Percentiles rank a stretch among this genome's conserved stretches.
Evolutionary conservation across 2,797 vertebrate genomes (phyloP).

Genomic region (Microctenopoma stevenorrisi): DNA sequence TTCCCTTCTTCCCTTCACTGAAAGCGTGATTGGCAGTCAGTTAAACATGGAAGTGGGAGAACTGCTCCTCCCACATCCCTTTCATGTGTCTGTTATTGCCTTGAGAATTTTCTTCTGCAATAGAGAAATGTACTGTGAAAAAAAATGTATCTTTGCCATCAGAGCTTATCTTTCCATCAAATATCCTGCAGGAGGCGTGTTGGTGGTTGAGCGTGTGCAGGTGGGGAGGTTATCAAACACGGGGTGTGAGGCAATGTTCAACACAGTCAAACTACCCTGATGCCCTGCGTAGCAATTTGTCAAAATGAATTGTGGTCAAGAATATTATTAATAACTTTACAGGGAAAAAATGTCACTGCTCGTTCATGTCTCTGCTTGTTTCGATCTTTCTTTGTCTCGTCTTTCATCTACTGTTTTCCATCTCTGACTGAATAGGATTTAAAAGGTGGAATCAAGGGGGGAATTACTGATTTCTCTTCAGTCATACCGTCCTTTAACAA

Average conservation of each 20-base stretch:
- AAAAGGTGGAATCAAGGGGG: not conserved
- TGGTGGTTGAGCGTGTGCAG: constrained; percentile 67
- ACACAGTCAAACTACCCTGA: constrained; percentile 84
- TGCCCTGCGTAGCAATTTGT: constrained; percentile 83
- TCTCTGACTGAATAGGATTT: constrained; percentile 7
- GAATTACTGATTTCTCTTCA: constrained; percentile 4
- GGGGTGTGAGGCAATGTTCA: constrained; percentile 79
- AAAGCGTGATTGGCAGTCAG: constrained; percentile 69
- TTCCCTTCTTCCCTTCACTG: constrained; percentile 14
- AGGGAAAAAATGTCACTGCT: constrained; percentile 26
- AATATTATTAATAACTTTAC: constrained; percentile 83
- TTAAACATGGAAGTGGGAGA: constrained; percentile 60
- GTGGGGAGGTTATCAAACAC: constrained; percentile 85
- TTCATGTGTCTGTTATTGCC: constrained; percentile 74
- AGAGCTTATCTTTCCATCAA: constrained; percentile 84
- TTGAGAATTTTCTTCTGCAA: constrained; percentile 64
- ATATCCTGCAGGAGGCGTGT: constrained; percentile 79
- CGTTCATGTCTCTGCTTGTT: constrained; percentile 24
- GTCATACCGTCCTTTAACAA: not conserved
- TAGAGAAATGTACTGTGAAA: constrained; percentile 57
- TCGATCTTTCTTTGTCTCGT: not conserved
- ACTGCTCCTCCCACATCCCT: constrained; percentile 62
- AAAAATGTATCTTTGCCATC: constrained; percentile 71
- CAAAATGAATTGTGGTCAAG: constrained; percentile 86
- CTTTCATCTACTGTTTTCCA: constrained; percentile 5